A percentile compares a stretch with the other conserved stretches of the same genome.
Conservation (phyloP, 1,140 invertebrate genomes). For the Bombus pascuorum region DNA sequence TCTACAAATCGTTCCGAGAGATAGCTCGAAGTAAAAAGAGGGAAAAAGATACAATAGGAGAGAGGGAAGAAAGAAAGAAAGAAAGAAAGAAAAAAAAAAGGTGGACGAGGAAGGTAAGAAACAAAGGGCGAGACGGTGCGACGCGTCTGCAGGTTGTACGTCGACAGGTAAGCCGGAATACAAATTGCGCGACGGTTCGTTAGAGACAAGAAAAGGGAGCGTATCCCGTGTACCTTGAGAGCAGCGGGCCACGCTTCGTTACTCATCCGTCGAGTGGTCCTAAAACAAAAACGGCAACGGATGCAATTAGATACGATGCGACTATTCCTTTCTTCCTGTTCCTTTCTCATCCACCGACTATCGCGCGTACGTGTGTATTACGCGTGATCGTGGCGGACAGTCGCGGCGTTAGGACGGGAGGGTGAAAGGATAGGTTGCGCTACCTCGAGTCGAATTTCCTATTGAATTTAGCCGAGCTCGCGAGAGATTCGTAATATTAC, state of each 20-base stretch:
- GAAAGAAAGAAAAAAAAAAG: background rate
- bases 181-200: slow-evolving; percentile 43
- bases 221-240: slow-evolving; percentile 39
- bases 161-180: slow-evolving; percentile 19
- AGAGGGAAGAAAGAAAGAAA: background rate
- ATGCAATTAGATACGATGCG: slow-evolving; percentile 47
- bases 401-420: too few species aligned
- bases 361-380: background rate
- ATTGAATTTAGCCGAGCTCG: slow-evolving; percentile 33
- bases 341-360: background rate
- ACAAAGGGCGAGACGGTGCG: background rate
- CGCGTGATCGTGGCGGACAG: background rate
- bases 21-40: background rate
- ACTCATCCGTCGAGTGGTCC: slow-evolving; percentile 46
- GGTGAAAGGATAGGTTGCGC: background rate
- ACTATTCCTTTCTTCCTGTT: background rate
- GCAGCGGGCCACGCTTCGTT: slow-evolving; percentile 49
- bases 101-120: background rate
- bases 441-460: slow-evolving; percentile 18
- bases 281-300: slow-evolving; percentile 54
- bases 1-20: background rate
- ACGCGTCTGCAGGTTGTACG: background rate
- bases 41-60: too few species aligned
- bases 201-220: slow-evolving; percentile 40
- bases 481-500: slow-evolving; percentile 29